Percentiles rank a stretch among this genome's conserved stretches.
Conservation (phyloP, 2,797 vertebrate species). For the Amniataba percoides region DNA sequence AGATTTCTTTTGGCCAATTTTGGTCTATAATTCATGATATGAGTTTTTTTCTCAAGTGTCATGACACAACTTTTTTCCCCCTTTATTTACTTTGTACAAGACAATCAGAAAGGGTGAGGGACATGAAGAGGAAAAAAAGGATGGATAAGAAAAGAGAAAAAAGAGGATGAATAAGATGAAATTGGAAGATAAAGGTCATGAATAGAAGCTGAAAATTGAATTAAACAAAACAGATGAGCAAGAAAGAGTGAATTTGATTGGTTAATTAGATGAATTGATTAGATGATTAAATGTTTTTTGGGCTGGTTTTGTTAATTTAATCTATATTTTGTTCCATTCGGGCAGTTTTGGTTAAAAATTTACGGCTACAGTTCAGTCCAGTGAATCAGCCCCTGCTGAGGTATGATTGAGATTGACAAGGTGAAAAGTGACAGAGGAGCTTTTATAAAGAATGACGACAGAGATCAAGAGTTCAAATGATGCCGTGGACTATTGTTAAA, state of each 20-base stretch:
- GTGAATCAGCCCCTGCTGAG: neutral
- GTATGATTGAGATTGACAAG: neutral
- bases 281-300: neutral
- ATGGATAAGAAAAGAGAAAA: neutral
- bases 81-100: neutral
- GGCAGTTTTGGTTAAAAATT: neutral
- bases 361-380: neutral
- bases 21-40: neutral
- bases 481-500: neutral
- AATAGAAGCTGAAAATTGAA: no score
- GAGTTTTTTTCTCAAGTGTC: neutral
- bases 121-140: neutral
- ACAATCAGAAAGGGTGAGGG: neutral
- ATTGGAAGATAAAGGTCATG: no score
- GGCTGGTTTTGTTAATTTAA: neutral
- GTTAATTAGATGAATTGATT: no score
- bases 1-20: neutral
- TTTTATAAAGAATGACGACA: neutral
- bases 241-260: neutral
- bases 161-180: neutral
- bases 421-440: neutral
- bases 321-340: neutral
- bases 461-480: neutral
- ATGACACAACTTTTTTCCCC: neutral
- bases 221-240: neutral